A percentile compares a stretch with the other conserved stretches of the same genome.
These are phyloP conservation scores for Botia almorhae DNA, from an alignment of 2,797 vertebrate species.

Conservation along the genomic window DNA sequence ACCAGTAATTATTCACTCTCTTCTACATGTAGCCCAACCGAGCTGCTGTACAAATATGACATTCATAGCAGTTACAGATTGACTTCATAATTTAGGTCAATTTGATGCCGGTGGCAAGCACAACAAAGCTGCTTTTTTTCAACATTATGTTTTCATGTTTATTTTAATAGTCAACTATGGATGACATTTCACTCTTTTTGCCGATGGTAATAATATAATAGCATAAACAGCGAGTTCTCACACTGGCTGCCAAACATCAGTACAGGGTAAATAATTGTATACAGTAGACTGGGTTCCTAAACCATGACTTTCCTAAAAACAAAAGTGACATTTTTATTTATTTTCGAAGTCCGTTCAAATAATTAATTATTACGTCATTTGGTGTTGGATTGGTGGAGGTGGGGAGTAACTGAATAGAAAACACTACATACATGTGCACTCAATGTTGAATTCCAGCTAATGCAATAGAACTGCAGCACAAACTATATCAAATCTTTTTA, in stretches of 20 bases:
- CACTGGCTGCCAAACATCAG: background rate
- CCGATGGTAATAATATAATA: conserved; percentile 47
- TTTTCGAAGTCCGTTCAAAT: conserved; percentile 23
- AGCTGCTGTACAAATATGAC: conserved; percentile 55
- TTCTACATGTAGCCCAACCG: conserved; percentile 45
- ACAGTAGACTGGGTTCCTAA: conserved; percentile 2
- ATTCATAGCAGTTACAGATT: conserved; percentile 63
- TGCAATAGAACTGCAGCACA: background rate
- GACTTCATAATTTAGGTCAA: conserved; percentile 79
- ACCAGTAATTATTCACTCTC: conserved; percentile 42
- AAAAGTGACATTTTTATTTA: background rate
- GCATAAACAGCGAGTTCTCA: conserved; percentile 28
- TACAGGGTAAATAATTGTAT: background rate
- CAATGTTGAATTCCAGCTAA: background rate
- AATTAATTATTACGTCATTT: conserved; percentile 35
- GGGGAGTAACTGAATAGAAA: background rate
- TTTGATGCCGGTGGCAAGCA: conserved; percentile 68
- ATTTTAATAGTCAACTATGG: conserved; percentile 52
- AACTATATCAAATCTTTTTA: conserved; percentile 5
- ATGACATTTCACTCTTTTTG: conserved; percentile 53
- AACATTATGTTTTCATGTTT: conserved; percentile 65
- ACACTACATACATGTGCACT: background rate
- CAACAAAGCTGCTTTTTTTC: conserved; percentile 67
- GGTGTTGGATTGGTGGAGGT: background rate
- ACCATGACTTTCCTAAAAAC: background rate